A percentile compares a stretch with the other conserved stretches of the same genome.
These are phyloP conservation scores for Neosilurus mollespiculum DNA, from an alignment of 2,797 vertebrate genomes.

Conservation along the genomic window DNA sequence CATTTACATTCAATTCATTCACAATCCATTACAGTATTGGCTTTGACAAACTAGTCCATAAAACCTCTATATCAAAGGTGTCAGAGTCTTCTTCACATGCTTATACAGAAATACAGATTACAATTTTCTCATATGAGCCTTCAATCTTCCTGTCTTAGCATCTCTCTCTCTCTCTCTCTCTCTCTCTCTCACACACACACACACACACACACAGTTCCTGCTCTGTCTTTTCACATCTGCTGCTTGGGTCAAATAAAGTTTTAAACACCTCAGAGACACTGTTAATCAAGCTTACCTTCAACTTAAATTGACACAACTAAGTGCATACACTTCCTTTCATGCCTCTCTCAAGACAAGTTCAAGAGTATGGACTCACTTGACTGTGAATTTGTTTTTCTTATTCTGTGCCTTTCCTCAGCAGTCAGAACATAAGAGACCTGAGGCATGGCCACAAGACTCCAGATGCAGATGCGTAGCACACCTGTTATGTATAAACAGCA, in stretches of 20 bases:
- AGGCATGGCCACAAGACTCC: conserved; percentile 33
- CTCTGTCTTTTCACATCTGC: conserved; percentile 44
- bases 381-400: conserved; percentile 23
- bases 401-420: conserved; percentile 51
- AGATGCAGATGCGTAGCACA: conserved; percentile 52
- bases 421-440: conserved; percentile 58
- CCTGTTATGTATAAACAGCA: conserved; percentile 48
- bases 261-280: conserved; percentile 49
- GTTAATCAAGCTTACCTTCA: conserved; percentile 41
- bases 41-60: not conserved
- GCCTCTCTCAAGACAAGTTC: conserved; percentile 24
- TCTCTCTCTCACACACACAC: conserved; percentile 3
- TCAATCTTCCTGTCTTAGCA: not conserved
- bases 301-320: conserved; percentile 45
- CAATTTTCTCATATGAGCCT: not conserved
- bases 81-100: not conserved
- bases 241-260: conserved; percentile 39
- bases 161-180: not conserved
- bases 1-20: not conserved
- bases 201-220: conserved; percentile 29
- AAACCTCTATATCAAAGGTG: not conserved
- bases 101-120: conserved; percentile 9
- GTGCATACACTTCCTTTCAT: conserved; percentile 28
- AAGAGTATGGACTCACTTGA: conserved; percentile 37
- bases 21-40: not conserved